Conservation (phyloP, 2,797 vertebrate species). For the Eospalax fontanierii region DNA sequence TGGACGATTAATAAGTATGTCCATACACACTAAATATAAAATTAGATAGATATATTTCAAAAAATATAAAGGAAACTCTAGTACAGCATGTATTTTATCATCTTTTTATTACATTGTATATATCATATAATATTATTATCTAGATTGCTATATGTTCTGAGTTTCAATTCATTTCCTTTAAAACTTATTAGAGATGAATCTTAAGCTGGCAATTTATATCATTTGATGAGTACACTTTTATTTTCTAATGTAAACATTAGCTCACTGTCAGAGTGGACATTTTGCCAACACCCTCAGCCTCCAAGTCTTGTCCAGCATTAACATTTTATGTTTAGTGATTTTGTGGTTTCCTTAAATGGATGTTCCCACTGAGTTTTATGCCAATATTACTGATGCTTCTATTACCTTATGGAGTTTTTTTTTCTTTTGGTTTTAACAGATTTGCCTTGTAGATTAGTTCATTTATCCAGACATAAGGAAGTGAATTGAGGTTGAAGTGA, state of each 20-base stretch:
- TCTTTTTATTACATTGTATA: not conserved
- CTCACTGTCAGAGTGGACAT: not conserved
- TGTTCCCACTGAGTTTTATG: conserved; percentile 39
- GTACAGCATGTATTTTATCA: not conserved
- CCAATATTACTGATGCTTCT: conserved; percentile 10
- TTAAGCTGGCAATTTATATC: conserved; percentile 24
- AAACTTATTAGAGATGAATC: not conserved
- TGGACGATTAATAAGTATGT: conserved; percentile 1
- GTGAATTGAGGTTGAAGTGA: conserved; percentile 3
- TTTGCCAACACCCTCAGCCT: not conserved
- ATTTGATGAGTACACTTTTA: not conserved
- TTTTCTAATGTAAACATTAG: conserved; percentile 49
- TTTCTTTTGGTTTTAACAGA: conserved; percentile 48
- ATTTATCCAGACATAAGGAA: conserved; percentile 53
- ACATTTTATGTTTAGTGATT: conserved; percentile 38
- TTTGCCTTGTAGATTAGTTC: conserved; percentile 65
- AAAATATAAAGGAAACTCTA: not conserved
- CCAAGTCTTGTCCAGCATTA: not conserved
- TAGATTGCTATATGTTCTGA: not conserved
- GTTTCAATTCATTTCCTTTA: conserved; percentile 54
- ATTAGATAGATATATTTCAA: not conserved
- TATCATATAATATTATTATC: not conserved
- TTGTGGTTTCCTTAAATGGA: conserved; percentile 47
- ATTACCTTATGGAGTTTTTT: conserved; percentile 8
- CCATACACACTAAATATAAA: not conserved